phyloP scores from a whole-genome alignment of 2,888 invertebrate genomes.

The Lacanobia wlatinum region DNA sequence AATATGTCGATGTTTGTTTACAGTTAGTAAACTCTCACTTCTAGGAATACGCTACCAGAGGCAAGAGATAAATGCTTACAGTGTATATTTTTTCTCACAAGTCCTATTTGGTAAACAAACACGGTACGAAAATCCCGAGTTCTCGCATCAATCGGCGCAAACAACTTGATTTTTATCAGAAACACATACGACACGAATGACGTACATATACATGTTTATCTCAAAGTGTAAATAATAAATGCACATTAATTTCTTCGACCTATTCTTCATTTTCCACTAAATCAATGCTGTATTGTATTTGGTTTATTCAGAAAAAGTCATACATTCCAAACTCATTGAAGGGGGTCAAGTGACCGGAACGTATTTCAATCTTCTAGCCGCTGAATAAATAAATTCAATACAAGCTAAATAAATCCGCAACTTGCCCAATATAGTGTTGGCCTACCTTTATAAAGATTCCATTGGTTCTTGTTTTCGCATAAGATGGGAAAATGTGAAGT shows the following conservation, averaged over 20 bases:
- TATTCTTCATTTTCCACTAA: not conserved
- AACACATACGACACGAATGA: not conserved
- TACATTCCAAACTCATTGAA: slow-evolving; percentile 36
- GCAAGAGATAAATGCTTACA: not conserved
- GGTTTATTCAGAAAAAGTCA: slow-evolving; percentile 32
- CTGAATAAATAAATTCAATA: slow-evolving; percentile 68
- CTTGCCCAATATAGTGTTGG: slow-evolving; percentile 50
- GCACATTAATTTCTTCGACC: not conserved
- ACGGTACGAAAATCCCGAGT: not conserved
- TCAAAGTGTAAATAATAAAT: not conserved
- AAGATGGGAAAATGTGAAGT: slow-evolving; percentile 62
- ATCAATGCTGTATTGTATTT: not conserved
- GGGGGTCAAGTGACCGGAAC: slow-evolving; percentile 47
- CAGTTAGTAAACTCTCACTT: slow-evolving; percentile 10
- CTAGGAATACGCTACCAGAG: slow-evolving; percentile 1
- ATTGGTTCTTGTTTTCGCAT: slow-evolving; percentile 65
- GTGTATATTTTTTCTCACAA: not conserved
- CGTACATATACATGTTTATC: no score
- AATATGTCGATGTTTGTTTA: slow-evolving; percentile 17
- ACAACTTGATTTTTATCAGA: not conserved
- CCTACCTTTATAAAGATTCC: slow-evolving; percentile 56
- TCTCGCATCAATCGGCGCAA: not conserved
- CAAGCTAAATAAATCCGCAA: slow-evolving; percentile 62
- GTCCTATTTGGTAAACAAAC: slow-evolving; percentile 10
- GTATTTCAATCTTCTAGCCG: slow-evolving; percentile 60